phyloP scores from a whole-genome alignment of 1,140 invertebrate genomes.

The Halictus rubicundus region DNA sequence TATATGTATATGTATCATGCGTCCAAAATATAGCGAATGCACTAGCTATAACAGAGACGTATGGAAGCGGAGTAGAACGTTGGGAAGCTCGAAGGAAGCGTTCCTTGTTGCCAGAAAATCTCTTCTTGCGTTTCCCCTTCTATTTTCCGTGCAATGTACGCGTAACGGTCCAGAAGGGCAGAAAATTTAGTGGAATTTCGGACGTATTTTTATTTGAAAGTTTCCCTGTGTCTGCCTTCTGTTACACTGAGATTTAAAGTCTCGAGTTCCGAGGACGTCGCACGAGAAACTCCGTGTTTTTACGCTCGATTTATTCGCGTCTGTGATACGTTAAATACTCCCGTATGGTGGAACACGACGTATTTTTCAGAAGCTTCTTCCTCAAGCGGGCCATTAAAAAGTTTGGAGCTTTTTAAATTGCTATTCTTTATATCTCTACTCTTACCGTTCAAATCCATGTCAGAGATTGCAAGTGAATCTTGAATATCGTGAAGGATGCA shows the following conservation, averaged over 20 bases:
- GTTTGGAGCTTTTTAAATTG: neutral
- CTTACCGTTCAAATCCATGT: neutral
- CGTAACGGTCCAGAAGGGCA: neutral
- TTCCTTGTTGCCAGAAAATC: constrained; percentile 28
- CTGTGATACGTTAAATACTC: neutral
- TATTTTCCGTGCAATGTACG: neutral
- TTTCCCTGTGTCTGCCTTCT: neutral
- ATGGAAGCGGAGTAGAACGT: neutral
- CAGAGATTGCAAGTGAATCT: too few species aligned
- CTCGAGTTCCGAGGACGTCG: neutral
- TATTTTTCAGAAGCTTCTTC: constrained; percentile 1
- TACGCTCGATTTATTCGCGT: neutral
- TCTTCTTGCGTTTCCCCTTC: neutral
- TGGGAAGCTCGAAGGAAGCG: neutral
- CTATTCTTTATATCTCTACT: neutral
- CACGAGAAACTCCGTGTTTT: neutral
- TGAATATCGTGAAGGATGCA: too few species aligned
- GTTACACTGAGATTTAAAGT: neutral
- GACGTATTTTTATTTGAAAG: constrained; percentile 22
- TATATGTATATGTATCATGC: too few species aligned
- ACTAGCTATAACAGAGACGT: constrained; percentile 23
- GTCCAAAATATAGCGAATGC: constrained; percentile 26
- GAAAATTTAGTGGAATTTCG: constrained; percentile 19
- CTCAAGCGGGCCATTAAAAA: neutral
- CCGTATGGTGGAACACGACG: too few species aligned